Evolutionary conservation across 2,113 vertebrate genomes (phyloP), one percentile per base, ranked within the genome.

Genomic region (Percina caprodes): DNA sequence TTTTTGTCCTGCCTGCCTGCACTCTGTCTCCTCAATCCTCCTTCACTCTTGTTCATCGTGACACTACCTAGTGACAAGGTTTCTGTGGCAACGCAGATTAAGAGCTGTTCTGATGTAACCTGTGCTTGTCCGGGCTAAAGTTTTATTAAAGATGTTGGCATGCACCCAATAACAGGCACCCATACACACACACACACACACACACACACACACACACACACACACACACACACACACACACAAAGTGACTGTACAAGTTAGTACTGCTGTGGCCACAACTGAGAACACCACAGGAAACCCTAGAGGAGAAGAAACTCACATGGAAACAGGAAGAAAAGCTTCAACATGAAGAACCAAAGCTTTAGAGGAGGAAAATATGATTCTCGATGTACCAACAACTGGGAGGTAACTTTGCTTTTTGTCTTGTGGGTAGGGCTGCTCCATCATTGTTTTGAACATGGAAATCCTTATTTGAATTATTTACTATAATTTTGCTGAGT

Each of bases 71-170:
- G 56, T 77, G 72, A 54, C 80, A 83, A 60, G 54, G 77, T 87
- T 90, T 72, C 75, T 42, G 18, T 79, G 76, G 88, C 55, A 85
- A 88, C 72, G 74, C 58, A 63, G 51, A 81, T 77, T 59, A 77
- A 83, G 85, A 86, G 60, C 61, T 79, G 77, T 49, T 77, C 82
- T 60, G 60, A 80, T 71, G 75, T 52, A 74, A 80, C 71, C 81
- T 69, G 55, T 5, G 1, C 39, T 72, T 23, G 12, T 74, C 73
- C 60, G 76, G 16, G 59, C 49, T 19, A 42, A 76, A 56, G 56
- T 59, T 77, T 46, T 35, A 62, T 76, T 66, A 61, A 69, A 46
- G 69, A 58, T 73, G 81, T 46, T 77, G 67, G 19, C 42, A 24
- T 0, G 6, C 15, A 15, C 10, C 39, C 39, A 39, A 39, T 39